Conservation (phyloP, 2,888 invertebrate species). For the Bombyx huttoni region DNA sequence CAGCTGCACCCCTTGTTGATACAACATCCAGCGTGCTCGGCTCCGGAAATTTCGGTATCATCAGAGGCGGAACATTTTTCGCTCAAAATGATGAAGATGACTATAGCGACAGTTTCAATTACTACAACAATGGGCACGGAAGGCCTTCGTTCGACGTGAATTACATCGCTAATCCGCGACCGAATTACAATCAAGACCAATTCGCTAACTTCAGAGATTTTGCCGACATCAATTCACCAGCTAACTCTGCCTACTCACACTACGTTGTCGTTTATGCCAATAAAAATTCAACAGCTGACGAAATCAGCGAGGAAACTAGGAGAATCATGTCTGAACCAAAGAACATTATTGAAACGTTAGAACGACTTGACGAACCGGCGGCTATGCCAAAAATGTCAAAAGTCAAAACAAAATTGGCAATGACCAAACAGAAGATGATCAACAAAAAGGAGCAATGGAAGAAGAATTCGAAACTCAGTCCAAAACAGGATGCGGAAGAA, state of each 20-base stretch:
- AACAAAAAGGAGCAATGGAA: slow-evolving; percentile 64
- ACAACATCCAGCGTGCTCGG: slow-evolving; percentile 78
- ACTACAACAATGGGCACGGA: slow-evolving; percentile 80
- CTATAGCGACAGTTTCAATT: slow-evolving; percentile 73
- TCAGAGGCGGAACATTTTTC: slow-evolving; percentile 89
- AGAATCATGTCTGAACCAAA: slow-evolving; percentile 74
- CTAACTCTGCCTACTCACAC: slow-evolving; percentile 85
- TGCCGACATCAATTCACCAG: slow-evolving; percentile 89
- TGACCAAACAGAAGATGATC: slow-evolving; percentile 51
- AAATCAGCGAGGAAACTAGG: slow-evolving; percentile 57
- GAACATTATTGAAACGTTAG: slow-evolving; percentile 86
- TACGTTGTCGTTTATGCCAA: slow-evolving; percentile 88
- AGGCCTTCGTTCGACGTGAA: slow-evolving; percentile 75
- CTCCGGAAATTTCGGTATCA: slow-evolving; percentile 89
- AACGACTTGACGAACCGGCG: slow-evolving; percentile 76
- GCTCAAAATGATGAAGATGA: slow-evolving; percentile 80
- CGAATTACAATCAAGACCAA: slow-evolving; percentile 84
- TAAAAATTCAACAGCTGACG: slow-evolving; percentile 78
- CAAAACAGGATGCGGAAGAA: slow-evolving; percentile 71
- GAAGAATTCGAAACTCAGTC: slow-evolving; percentile 41
- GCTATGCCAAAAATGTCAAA: slow-evolving; percentile 68
- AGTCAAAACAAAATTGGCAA: slow-evolving; percentile 76
- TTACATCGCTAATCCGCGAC: slow-evolving; percentile 78
- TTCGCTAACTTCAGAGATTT: slow-evolving; percentile 93
- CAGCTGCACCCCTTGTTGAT: slow-evolving; percentile 52